Evolutionary conservation across 2,797 vertebrate species (phyloP), one percentile per base, ranked within the genome.

Genomic region (Oreochromis grahami): DNA sequence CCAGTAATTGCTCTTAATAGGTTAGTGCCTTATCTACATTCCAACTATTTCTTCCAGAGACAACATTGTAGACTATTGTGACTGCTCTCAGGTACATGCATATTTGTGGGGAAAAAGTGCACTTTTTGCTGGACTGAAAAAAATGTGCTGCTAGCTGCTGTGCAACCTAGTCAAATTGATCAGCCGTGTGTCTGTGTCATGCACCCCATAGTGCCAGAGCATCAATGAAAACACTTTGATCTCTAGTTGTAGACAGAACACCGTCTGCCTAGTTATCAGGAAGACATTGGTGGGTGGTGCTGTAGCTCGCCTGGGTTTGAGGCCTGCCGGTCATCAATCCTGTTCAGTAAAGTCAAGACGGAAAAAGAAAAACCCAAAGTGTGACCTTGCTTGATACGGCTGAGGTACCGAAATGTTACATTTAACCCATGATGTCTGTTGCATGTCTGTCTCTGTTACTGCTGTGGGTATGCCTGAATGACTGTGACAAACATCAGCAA

Each of bases 1-100:
- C 29, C 15, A 34, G 15, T 60, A 60, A 34, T 60, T 60, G 15
- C 29, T 34, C 56, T 38, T 38, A 38, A 10, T 38, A 38, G 4
- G 9, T 34, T 34, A 34, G 0, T 2, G 29, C 15, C 15, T 60
- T 19, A 60, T 60, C 56, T 34, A 60, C 2, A 24, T 68, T 24
- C 3, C n/a, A 41, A 38, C n/a, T 8, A 68, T 68, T 0, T 70
- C 13, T 43, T 17, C 63, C 36, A 41, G 63, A 68, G 7, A 2
- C 36, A 68, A 2, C 12, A 2, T 41, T 24, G 36, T 24, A 9
- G 38, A 70, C 3, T 0, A 10, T 10, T 32, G 55, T 4, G 21
- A 3, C 2, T 70, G 41, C 41, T 17, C 24, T 45, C 65, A 45
- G 65, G 5, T 45, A 11, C 8, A 1, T 0, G 9, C 41, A 45